Evolutionary conservation across 2,113 vertebrate genomes (phyloP), one percentile per base, ranked within the genome.

Genomic region (Bucco capensis): DNA sequence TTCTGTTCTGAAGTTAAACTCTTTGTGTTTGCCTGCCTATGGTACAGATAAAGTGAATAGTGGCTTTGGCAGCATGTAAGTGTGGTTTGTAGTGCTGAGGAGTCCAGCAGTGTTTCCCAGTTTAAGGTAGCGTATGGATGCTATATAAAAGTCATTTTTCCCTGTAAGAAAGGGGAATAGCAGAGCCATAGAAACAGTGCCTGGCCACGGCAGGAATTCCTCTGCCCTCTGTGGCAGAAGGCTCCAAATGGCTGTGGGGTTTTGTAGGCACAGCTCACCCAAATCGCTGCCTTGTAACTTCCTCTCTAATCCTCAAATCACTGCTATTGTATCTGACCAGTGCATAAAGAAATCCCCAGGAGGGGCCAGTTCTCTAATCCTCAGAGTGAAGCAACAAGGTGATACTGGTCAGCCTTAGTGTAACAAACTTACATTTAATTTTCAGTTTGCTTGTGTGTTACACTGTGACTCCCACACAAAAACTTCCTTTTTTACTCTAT

Each of bases 381-480:
- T 64, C 47, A 31, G 35, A 72, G 58, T 16, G 92, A 74, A 94
- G 83, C 80, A 50, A 83, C 78, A 51, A 64, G 93, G 69, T 69
- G 90, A 84, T 89, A 35, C 57, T 92, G 81, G 54, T 46, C 74
- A 30, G 58, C 35, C 77, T 84, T 83, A 95, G 84, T 71, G 42
- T 53, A 83, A 82, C 90, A 95, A 93, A 94, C 54, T 84, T 74
- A 19, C 28, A 81, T 84, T 94, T 92, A 73, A 88, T 92, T 96
- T 95, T 87, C 83, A 70, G 57, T 95, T 96, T 86, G 95, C 85
- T 94, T 90, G 86, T 89, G 91, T 88, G 64, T 95, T 93, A 75
- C 33, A 51, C 70, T 91, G 78, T 72, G 96, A 95, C 91, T 95
- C 93, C 87, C 76, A 35, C 90, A 62, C 81, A 92, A 83, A 93